A percentile compares a stretch with the other conserved stretches of the same genome.
Evolutionary conservation across 37 sponge, comb jelly and placozoan species (phyloP).

Genomic region (Tethya wilhelma): DNA sequence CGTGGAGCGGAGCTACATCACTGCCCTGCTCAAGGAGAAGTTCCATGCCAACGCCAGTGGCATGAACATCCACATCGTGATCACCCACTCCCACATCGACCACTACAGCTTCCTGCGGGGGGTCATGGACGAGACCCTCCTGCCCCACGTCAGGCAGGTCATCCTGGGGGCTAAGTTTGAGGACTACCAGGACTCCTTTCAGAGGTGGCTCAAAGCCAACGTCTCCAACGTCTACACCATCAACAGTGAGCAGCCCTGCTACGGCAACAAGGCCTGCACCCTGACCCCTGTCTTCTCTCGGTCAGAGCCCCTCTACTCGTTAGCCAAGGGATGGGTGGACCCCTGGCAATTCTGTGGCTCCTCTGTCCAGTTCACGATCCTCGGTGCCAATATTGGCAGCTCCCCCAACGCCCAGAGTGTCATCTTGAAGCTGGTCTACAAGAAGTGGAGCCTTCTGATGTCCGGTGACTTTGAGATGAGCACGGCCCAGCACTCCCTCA

Average conservation of each 20-base stretch:
- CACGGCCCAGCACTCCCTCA: background rate
- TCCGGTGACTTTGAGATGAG: conserved; percentile 28
- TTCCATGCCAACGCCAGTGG: background rate
- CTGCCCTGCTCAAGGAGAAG: conserved; percentile 16
- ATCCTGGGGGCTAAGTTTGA: conserved; percentile 3
- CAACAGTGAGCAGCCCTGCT: conserved; percentile 3
- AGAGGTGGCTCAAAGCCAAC: background rate
- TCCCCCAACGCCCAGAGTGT: conserved; percentile 10
- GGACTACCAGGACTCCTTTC: background rate
- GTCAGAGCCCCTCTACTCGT: too few relatives aligned
- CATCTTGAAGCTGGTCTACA: conserved; percentile 14
- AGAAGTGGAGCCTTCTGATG: conserved; percentile 29
- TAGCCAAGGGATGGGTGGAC: background rate
- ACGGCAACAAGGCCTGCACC: conserved; percentile 12
- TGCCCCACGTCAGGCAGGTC: background rate
- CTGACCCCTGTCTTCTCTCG: background rate
- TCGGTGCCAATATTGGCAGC: conserved; percentile 28
- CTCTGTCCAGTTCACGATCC: conserved; percentile 7
- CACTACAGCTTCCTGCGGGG: conserved; percentile 6
- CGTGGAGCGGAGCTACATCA: background rate
- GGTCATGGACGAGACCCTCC: background rate
- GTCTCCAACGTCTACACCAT: conserved; percentile 1
- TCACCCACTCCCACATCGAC: conserved; percentile 24
- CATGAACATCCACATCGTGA: conserved; percentile 14
- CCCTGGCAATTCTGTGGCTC: conserved; percentile 33